Evolutionary conservation across 2,888 invertebrate species (phyloP).

Genomic region (Nezara viridula): DNA sequence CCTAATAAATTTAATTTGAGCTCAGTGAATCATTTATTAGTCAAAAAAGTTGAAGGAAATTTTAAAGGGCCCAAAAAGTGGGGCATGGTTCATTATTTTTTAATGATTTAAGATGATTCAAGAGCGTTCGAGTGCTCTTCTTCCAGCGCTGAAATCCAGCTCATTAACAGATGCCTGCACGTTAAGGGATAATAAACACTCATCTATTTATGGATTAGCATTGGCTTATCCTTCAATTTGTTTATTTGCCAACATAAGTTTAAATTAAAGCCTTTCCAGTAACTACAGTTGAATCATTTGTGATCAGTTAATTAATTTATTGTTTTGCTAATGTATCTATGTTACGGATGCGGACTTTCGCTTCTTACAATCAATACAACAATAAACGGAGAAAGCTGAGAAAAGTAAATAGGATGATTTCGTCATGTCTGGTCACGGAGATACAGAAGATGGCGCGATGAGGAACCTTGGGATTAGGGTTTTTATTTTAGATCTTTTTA

Average conservation of each 20-base stretch:
- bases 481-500: no score
- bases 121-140: constrained; percentile 30
- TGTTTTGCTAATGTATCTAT: no score
- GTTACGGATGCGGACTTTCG: no score
- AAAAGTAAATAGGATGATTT: no score
- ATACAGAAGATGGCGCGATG: no score
- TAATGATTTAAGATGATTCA: constrained; percentile 35
- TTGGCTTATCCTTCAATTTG: not conserved
- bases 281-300: no score
- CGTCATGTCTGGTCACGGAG: no score
- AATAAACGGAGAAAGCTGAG: no score
- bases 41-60: not conserved
- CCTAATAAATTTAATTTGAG: not conserved
- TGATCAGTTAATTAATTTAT: no score
- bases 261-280: no score
- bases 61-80: not conserved
- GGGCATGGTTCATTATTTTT: constrained; percentile 43
- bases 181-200: not conserved
- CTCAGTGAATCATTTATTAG: not conserved
- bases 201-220: not conserved
- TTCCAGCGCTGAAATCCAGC: not conserved
- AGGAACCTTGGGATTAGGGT: no score
- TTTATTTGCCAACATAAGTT: not conserved
- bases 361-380: no score
- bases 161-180: not conserved